Evolutionary conservation across 2,888 invertebrate genomes (phyloP).

Genomic region (Spodoptera picta): DNA sequence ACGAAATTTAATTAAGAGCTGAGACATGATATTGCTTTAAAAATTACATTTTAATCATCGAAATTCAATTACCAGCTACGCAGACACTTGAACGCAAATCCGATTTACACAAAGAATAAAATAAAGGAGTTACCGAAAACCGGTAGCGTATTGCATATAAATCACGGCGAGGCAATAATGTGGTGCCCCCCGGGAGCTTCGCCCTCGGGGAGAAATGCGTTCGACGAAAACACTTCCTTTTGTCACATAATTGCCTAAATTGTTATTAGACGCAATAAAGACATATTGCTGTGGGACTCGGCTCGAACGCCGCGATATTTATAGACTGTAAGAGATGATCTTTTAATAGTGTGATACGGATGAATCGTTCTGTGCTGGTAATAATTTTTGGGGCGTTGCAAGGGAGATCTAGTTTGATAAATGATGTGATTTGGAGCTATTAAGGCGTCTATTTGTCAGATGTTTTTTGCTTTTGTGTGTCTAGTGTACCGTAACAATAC

Average conservation of each 20-base stretch:
- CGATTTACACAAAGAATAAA: constrained; percentile 45
- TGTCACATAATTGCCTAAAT: constrained; percentile 88
- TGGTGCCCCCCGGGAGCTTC: constrained; percentile 73
- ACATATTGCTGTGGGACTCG: constrained; percentile 81
- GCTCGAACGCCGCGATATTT: constrained; percentile 68
- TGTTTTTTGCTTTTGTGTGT: constrained; percentile 15
- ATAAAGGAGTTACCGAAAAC: constrained; percentile 64
- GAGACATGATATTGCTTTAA: constrained; percentile 8
- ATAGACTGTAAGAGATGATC: constrained; percentile 82
- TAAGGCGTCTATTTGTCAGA: constrained; percentile 43
- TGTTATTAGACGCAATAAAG: constrained; percentile 88
- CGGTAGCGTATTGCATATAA: constrained; percentile 78
- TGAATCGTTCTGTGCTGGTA: constrained; percentile 59
- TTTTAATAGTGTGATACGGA: constrained; percentile 83
- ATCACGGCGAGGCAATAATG: constrained; percentile 86
- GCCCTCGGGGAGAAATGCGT: constrained; percentile 73
- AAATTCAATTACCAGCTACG: constrained; percentile 41
- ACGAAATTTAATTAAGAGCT: constrained; percentile 25
- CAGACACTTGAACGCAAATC: constrained; percentile 26
- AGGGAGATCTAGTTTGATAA: constrained; percentile 55
- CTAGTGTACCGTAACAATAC: constrained; percentile 20
- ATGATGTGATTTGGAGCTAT: constrained; percentile 51
- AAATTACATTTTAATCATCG: constrained; percentile 21
- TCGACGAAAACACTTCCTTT: constrained; percentile 84
- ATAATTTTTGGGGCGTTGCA: constrained; percentile 61